These are phyloP conservation scores for Epizoanthus illoricatus DNA, from an alignment of 92 coral and sea anemone genomes.

Conservation along the genomic window DNA sequence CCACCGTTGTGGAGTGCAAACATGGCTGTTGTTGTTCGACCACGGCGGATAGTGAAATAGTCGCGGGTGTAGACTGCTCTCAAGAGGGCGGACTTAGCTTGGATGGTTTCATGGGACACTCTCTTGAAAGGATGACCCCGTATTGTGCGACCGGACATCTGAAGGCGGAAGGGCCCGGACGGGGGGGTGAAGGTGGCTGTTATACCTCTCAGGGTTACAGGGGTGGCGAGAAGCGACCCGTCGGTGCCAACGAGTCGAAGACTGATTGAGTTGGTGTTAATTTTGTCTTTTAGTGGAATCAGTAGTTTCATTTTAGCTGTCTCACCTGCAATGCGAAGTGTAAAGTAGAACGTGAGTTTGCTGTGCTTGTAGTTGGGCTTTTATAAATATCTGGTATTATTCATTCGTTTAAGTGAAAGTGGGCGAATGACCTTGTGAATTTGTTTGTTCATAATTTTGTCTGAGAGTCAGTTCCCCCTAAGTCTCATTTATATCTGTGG, in stretches of 20 bases:
- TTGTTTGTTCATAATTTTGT: no score
- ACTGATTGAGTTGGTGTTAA: conserved; percentile 40
- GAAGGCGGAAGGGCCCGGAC: conserved; percentile 48
- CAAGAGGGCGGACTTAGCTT: conserved; percentile 50
- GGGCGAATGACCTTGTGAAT: no score
- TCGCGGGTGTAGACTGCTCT: conserved; percentile 36
- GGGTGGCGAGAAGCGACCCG: conserved; percentile 28
- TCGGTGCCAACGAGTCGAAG: conserved; percentile 42
- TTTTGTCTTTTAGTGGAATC: conserved; percentile 51
- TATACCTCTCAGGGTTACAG: conserved; percentile 43
- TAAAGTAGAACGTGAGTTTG: not conserved
- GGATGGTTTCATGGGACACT: conserved; percentile 56
- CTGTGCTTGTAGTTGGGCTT: no score
- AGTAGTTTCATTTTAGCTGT: conserved; percentile 52
- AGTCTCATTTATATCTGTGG: no score
- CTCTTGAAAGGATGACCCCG: conserved; percentile 55
- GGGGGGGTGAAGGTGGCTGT: conserved; percentile 56
- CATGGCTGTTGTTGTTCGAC: conserved; percentile 29
- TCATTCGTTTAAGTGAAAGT: no score
- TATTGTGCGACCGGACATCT: conserved; percentile 50
- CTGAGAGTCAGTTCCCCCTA: no score
- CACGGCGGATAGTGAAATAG: conserved; percentile 46
- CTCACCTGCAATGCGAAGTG: conserved; percentile 36
- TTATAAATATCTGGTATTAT: no score
- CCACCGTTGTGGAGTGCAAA: conserved; percentile 47